These are phyloP conservation scores for Percopsis omiscomaycus DNA, from an alignment of 2,797 vertebrate species.

Conservation along the genomic window DNA sequence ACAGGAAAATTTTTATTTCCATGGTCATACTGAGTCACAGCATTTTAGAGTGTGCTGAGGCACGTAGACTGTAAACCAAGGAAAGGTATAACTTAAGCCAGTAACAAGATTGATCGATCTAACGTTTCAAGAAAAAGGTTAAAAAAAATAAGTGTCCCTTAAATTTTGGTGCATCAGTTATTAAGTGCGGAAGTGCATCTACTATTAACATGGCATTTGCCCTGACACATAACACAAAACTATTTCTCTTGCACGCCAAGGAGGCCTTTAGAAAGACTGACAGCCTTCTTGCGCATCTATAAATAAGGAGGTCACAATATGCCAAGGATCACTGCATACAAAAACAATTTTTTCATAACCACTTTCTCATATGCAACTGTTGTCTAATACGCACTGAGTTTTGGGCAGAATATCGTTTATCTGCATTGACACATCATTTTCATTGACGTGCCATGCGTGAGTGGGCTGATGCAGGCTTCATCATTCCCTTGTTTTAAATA, in stretches of 20 bases:
- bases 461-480: conserved; percentile 69
- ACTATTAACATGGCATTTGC: conserved; percentile 6
- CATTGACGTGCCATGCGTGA: conserved; percentile 59
- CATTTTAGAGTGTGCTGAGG: background rate
- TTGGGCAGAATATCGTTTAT: conserved; percentile 21
- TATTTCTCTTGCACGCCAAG: background rate
- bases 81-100: background rate
- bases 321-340: conserved; percentile 16
- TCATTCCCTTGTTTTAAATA: conserved; percentile 72
- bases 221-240: conserved; percentile 15
- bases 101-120: background rate
- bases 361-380: conserved; percentile 11
- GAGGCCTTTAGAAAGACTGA: conserved; percentile 7
- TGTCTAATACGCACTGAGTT: background rate
- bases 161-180: background rate
- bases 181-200: background rate
- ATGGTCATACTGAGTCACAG: background rate
- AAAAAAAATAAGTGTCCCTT: background rate
- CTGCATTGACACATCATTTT: conserved; percentile 33
- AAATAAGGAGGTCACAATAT: conserved; percentile 10
- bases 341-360: background rate
- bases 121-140: background rate
- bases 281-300: background rate
- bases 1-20: background rate
- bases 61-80: background rate